Evolutionary conservation across 2,113 vertebrate genomes (phyloP).

Genomic region (Polyodon spathula): DNA sequence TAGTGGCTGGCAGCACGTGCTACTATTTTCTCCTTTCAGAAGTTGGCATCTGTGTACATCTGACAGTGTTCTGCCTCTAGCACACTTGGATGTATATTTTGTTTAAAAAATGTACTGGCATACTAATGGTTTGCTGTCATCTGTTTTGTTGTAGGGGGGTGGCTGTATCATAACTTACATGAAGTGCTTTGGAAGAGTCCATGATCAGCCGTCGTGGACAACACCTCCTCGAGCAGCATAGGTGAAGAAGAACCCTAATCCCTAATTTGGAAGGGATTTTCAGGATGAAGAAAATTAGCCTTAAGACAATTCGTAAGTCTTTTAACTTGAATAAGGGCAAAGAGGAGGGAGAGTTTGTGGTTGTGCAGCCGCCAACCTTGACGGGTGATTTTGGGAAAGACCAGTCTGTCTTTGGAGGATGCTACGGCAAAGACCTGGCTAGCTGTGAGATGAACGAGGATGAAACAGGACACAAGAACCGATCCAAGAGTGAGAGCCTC

Average conservation of each 20-base stretch:
- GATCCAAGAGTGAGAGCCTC: conserved; percentile 83
- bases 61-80: too few species aligned
- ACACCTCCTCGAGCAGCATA: conserved; percentile 42
- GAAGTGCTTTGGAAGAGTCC: conserved; percentile 55
- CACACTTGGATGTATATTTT: too few species aligned
- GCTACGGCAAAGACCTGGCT: conserved; percentile 84
- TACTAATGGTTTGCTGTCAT: conserved; percentile 8
- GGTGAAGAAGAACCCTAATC: conserved; percentile 46
- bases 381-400: conserved; percentile 83
- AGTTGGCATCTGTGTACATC: too few species aligned
- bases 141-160: conserved; percentile 62
- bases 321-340: conserved; percentile 94
- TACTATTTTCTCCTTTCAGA: too few species aligned
- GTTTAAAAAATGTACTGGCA: too few species aligned
- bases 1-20: too few species aligned
- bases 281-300: conserved; percentile 99
- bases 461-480: conserved; percentile 76
- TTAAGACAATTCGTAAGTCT: conserved; percentile 95
- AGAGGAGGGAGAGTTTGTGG: conserved; percentile 91
- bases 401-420: conserved; percentile 82
- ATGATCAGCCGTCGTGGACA: conserved; percentile 64
- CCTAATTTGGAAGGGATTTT: conserved; percentile 47
- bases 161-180: conserved; percentile 56
- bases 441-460: conserved; percentile 78
- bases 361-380: conserved; percentile 77